Percentiles rank a stretch among this genome's conserved stretches.
Evolutionary conservation across 1,140 invertebrate genomes (phyloP).

Genomic region (Drosophila eugracilis): DNA sequence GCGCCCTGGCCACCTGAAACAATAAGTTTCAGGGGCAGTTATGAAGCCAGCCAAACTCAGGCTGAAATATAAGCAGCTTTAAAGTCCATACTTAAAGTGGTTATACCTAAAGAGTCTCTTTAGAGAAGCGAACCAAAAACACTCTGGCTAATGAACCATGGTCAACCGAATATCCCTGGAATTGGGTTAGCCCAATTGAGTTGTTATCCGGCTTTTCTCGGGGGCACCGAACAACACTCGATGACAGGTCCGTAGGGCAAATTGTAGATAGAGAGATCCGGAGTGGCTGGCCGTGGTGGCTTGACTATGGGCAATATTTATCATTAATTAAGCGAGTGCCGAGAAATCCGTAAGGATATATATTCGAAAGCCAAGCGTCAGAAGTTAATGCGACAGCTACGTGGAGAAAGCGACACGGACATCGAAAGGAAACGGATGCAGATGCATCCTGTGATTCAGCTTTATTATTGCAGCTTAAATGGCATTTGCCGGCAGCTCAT

Average conservation of each 20-base stretch:
- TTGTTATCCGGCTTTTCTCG: constrained; percentile 28
- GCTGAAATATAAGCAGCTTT: constrained; percentile 8
- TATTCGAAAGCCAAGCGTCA: constrained; percentile 30
- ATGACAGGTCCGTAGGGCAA: constrained; percentile 5
- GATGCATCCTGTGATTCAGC: constrained; percentile 38
- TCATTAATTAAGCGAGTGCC: constrained; percentile 72
- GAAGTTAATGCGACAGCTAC: constrained; percentile 38
- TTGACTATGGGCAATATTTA: constrained; percentile 57
- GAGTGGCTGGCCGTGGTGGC: constrained; percentile 12
- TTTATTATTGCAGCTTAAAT: constrained; percentile 73
- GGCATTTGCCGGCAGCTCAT: constrained; percentile 26
- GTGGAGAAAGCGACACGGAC: constrained; percentile 16
- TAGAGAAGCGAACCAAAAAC: neutral
- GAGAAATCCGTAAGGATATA: constrained; percentile 36
- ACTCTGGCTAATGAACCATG: constrained; percentile 12
- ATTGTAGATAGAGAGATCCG: too few species aligned
- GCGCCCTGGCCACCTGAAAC: constrained; percentile 47
- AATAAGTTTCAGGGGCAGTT: constrained; percentile 28
- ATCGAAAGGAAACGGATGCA: constrained; percentile 33
- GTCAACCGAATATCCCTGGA: constrained; percentile 20
- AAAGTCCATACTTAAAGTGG: constrained; percentile 8
- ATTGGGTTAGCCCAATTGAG: constrained; percentile 29
- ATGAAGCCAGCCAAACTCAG: neutral
- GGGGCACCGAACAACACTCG: constrained; percentile 5
- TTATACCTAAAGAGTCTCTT: neutral